Base-by-base conservation (phyloP, 2,797 vertebrate genomes). In the Pangasius sanitwongsei region DNA sequence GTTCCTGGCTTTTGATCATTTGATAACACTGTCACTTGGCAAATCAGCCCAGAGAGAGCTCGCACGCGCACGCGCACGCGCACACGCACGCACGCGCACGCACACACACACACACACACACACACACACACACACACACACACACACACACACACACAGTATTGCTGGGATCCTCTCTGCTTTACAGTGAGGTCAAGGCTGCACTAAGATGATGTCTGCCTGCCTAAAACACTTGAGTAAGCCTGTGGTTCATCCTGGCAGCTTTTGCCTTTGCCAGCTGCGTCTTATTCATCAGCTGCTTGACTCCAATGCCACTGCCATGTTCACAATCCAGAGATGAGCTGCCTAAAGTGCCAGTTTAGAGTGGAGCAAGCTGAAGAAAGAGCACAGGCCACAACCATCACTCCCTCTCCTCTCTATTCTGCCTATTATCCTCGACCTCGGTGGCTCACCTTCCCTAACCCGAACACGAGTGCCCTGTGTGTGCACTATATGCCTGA, bases 211-310 rank as follows among this genome's bases (percentile, higher is more conserved):
- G 41, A 72, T 61, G 63, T 74, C 84, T 78, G 53, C 53, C 75
- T 41, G 25, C 41, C 75, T 67, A 25, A 77, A 78, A 34, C 72
- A 87, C 59, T 77, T 3, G 18, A 48, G 16, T 75, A 50, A 78
- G 23, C 80, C 80, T 84, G 85, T 31, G 28, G 87, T 86, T 72
- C 75, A 89, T 87, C 87, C 12, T 50, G 86, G 89, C 90, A 84
- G 61, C 50, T 69, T 94, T 92, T 92, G 93, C 94, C 93, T 91
- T 92, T 85, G 91, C 72, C 31, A 87, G 12, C 89, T 80, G 41
- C 87, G 83, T 87, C 89, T 92, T 94, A 95, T 96, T 95, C 92
- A 95, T 95, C 94, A 94, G n/a, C 65, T 90, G 89, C 80, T 23
- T 84, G 82, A 87, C 77, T 87, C 91, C 85, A 92, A 93, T 86